phyloP scores from a whole-genome alignment of 2,113 vertebrate genomes.

The Crocuta crocuta region DNA sequence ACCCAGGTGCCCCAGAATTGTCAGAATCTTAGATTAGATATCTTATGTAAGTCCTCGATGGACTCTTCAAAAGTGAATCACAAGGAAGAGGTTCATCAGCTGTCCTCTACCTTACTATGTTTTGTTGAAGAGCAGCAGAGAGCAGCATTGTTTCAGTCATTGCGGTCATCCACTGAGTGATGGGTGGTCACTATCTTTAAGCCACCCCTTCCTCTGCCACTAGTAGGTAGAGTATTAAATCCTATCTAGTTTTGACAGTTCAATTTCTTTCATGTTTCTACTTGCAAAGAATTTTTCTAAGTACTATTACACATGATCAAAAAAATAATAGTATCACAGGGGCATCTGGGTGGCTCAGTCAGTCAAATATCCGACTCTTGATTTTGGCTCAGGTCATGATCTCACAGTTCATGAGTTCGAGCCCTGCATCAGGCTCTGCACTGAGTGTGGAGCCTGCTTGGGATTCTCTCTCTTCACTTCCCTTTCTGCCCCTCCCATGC shows the following conservation, averaged over 20 bases:
- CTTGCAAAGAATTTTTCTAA: neutral
- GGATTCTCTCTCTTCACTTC: too few relatives aligned
- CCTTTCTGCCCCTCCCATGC: too few relatives aligned
- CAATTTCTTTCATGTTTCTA: neutral
- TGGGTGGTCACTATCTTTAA: neutral
- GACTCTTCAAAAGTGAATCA: constrained; percentile 1
- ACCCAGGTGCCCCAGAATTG: neutral
- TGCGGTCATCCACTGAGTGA: neutral
- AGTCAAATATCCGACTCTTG: too few relatives aligned
- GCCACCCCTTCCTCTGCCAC: neutral
- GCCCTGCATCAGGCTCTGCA: too few relatives aligned
- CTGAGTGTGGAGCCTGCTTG: too few relatives aligned
- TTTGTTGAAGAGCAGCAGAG: neutral
- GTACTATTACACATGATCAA: neutral
- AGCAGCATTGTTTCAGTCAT: neutral
- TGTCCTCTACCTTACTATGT: neutral
- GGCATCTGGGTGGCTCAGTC: too few relatives aligned
- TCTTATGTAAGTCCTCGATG: neutral
- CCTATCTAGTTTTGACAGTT: neutral
- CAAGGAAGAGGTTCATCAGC: neutral
- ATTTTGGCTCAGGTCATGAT: too few relatives aligned
- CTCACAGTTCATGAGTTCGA: too few relatives aligned
- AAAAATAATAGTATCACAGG: neutral
- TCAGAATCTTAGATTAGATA: constrained; percentile 3
- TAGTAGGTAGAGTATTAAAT: neutral